A percentile compares a stretch with the other conserved stretches of the same genome.
Evolutionary conservation across 2,888 invertebrate species (phyloP).

Genomic region (Microplitis deprimator): DNA sequence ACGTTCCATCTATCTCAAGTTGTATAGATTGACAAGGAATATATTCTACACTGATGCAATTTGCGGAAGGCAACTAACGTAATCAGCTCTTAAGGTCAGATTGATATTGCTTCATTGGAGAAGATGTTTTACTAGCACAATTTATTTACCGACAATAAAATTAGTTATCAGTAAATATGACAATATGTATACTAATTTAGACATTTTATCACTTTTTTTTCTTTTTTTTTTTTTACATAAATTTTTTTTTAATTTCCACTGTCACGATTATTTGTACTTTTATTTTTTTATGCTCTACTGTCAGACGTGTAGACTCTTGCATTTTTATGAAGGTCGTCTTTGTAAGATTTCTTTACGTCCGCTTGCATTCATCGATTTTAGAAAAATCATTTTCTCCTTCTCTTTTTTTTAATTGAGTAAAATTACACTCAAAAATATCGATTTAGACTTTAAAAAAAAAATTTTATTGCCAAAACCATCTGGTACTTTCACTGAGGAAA

Average conservation of each 20-base stretch:
- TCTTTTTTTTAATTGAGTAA: background rate
- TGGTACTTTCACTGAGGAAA: background rate
- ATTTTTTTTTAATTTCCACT: no score
- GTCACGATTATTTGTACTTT: background rate
- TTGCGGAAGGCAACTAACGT: background rate
- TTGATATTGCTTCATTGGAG: background rate
- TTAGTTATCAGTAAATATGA: background rate
- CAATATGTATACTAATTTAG: background rate
- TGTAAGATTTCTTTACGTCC: background rate
- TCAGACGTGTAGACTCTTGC: background rate
- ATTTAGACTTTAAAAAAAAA: background rate
- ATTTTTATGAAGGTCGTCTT: background rate
- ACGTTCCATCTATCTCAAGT: background rate
- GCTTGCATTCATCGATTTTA: background rate
- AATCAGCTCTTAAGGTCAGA: background rate
- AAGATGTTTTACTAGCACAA: background rate
- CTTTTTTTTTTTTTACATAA: no score
- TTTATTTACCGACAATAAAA: background rate
- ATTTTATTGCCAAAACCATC: background rate
- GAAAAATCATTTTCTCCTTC: background rate
- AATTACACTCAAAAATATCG: background rate
- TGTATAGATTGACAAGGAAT: background rate
- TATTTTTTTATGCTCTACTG: background rate
- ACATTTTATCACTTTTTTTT: no score
- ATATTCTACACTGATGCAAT: background rate